Percentiles rank a stretch among this genome's conserved stretches.
Conservation (phyloP, 2,113 vertebrate genomes). For the Orcinus orca region DNA sequence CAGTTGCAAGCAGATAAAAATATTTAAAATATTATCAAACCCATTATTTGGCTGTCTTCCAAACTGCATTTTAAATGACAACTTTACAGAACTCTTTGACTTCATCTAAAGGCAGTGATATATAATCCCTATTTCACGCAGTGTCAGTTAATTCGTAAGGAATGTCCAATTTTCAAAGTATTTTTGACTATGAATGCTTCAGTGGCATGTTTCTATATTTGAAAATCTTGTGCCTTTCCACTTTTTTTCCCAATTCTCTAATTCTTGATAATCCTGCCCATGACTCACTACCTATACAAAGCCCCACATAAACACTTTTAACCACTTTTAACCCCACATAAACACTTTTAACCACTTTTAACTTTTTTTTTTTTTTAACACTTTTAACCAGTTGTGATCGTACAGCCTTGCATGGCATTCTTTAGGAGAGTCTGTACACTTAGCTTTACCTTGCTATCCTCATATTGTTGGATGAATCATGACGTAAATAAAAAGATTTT, state of each 20-base stretch:
- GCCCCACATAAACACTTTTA: neutral
- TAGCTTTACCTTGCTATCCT: neutral
- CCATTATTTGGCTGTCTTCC: constrained; percentile 59
- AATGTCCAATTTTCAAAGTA: neutral
- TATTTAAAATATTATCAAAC: neutral
- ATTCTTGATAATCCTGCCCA: neutral
- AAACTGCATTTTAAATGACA: constrained; percentile 15
- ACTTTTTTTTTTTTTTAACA: neutral
- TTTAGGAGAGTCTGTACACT: neutral
- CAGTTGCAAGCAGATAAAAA: neutral
- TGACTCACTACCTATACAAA: neutral
- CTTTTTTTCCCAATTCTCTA: neutral
- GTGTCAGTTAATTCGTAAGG: neutral
- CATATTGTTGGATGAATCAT: neutral
- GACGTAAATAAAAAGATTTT: neutral
- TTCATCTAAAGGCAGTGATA: neutral
- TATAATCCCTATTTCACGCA: neutral
- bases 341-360: neutral
- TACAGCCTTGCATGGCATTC: neutral
- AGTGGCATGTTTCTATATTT: neutral
- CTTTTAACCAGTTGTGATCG: neutral
- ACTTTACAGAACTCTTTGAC: neutral
- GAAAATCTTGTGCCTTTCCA: neutral
- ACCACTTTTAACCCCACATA: accelerated
- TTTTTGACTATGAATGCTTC: neutral